Evolutionary conservation across 2,797 vertebrate genomes (phyloP).

Genomic region (Protonibea diacanthus): DNA sequence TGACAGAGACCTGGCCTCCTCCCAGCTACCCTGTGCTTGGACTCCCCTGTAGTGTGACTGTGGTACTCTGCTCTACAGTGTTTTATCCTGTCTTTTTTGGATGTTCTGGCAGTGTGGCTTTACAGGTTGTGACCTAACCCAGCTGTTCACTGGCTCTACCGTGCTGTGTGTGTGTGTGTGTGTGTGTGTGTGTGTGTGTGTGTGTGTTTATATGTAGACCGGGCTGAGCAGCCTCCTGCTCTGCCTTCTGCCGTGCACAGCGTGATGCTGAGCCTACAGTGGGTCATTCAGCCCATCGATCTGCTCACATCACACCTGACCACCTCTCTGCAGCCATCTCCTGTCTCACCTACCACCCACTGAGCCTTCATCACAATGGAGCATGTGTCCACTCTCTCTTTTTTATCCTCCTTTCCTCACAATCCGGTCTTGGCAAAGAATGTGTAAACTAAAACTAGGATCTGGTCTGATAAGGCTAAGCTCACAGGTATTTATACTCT

Average conservation of each 20-base stretch:
- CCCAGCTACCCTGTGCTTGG: neutral
- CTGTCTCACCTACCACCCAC: conserved; percentile 15
- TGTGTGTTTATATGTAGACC: neutral
- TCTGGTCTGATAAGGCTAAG: neutral
- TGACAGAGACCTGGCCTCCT: neutral
- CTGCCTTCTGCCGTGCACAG: conserved; percentile 28
- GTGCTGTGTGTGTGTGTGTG: neutral
- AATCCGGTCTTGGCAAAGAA: neutral
- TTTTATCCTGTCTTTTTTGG: conserved; percentile 45
- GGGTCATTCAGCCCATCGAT: conserved; percentile 46
- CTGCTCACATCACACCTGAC: conserved; percentile 43
- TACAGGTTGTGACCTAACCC: conserved; percentile 70
- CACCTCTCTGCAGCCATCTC: conserved; percentile 21
- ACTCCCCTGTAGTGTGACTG: conserved; percentile 16
- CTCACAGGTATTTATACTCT: neutral
- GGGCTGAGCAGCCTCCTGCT: conserved; percentile 27
- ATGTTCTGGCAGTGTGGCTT: conserved; percentile 59
- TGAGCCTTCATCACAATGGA: conserved; percentile 15
- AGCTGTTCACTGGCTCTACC: conserved; percentile 53
- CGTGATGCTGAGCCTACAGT: conserved; percentile 19
- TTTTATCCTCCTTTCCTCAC: neutral
- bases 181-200: neutral
- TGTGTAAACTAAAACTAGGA: neutral
- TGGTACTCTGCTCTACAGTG: conserved; percentile 6
- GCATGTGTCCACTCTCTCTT: neutral